These are phyloP conservation scores for Plebejus argus DNA, from an alignment of 2,888 invertebrate species.

Conservation along the genomic window DNA sequence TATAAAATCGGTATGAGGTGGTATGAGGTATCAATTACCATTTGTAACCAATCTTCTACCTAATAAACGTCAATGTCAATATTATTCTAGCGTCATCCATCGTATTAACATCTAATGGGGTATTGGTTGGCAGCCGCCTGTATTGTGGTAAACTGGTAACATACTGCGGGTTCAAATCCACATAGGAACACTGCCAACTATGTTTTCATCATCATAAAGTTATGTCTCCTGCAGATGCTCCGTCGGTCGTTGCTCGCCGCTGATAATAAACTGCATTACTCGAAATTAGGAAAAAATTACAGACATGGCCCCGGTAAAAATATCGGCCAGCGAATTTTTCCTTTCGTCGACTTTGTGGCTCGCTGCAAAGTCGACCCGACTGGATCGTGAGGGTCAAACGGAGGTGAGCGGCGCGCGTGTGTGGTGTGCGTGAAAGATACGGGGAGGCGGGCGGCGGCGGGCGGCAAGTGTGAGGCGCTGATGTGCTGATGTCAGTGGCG, in stretches of 20 bases:
- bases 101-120: not conserved
- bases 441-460: conserved; percentile 27
- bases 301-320: not conserved
- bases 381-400: conserved; percentile 34
- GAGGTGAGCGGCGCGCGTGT: conserved; percentile 50
- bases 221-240: conserved; percentile 9
- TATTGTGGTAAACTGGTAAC: conserved; percentile 23
- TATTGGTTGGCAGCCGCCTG: conserved; percentile 19
- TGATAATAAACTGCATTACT: not conserved
- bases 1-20: too few species aligned
- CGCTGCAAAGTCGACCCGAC: conserved; percentile 17
- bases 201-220: conserved; percentile 26
- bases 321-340: not conserved
- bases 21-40: too few species aligned
- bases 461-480: conserved; percentile 17
- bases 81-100: not conserved
- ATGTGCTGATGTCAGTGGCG: conserved; percentile 59
- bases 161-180: conserved; percentile 29
- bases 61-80: not conserved
- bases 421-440: conserved; percentile 37
- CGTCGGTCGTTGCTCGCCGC: not conserved
- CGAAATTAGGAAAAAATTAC: not conserved
- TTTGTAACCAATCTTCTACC: too few species aligned
- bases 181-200: conserved; percentile 28
- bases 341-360: not conserved